Percentiles rank a stretch among this genome's conserved stretches.
Evolutionary conservation across 2,797 vertebrate species (phyloP).

Genomic region (Craterocephalus amniculus): DNA sequence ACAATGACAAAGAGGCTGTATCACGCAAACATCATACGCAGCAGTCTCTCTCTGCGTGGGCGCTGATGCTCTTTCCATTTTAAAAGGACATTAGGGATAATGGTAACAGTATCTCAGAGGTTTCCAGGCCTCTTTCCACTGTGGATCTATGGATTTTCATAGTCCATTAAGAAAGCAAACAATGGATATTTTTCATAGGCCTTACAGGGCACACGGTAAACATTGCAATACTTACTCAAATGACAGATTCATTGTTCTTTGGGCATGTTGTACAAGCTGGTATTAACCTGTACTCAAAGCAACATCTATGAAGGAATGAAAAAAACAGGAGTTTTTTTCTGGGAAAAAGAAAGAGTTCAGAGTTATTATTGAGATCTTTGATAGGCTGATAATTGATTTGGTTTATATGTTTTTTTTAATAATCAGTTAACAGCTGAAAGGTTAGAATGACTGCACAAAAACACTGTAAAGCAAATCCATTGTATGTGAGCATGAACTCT

Average conservation of each 20-base stretch:
- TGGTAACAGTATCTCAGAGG: conserved; percentile 78
- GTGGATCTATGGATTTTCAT: conserved; percentile 46
- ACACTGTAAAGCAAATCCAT: conserved; percentile 15
- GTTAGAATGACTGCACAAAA: conserved; percentile 29
- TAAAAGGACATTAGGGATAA: conserved; percentile 81
- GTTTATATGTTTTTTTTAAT: conserved; percentile 17
- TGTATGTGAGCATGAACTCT: conserved; percentile 11
- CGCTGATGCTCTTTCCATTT: conserved; percentile 82
- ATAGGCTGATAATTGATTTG: too few relatives aligned
- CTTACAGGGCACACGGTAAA: conserved; percentile 33
- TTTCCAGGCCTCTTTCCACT: conserved; percentile 72
- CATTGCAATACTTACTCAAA: conserved; percentile 38
- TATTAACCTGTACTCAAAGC: conserved; percentile 21
- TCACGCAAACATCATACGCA: conserved; percentile 53
- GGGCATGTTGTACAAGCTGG: conserved; percentile 16
- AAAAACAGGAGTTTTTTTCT: conserved; percentile 7
- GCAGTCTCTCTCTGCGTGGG: conserved; percentile 60
- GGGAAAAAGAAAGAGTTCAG: neutral
- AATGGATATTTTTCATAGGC: conserved; percentile 65
- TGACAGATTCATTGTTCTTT: conserved; percentile 11
- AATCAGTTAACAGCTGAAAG: conserved; percentile 37
- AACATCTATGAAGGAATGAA: conserved; percentile 11
- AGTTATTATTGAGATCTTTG: conserved; percentile 40
- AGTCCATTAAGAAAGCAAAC: conserved; percentile 85
- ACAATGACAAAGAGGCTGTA: conserved; percentile 53